Conservation (phyloP, 2,888 invertebrate genomes). For the Ischnus inquisitorius region DNA sequence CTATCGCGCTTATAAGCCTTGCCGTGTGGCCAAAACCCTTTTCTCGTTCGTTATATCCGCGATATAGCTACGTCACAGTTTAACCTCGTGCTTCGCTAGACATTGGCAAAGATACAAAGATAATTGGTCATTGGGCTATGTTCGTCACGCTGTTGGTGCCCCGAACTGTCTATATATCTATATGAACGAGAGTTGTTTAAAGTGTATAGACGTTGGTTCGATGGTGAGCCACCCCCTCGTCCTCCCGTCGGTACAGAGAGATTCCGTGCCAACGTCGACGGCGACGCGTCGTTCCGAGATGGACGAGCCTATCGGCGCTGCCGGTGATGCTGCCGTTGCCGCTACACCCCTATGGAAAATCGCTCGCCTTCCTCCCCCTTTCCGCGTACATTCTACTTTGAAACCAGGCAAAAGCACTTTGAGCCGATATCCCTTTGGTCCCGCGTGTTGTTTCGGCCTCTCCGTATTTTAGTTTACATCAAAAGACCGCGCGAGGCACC, state of each 20-base stretch:
- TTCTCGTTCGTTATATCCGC: conserved; percentile 33
- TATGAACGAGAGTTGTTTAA: not conserved
- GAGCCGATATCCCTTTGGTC: conserved; percentile 84
- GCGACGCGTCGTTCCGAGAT: conserved; percentile 72
- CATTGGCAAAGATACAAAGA: conserved; percentile 84
- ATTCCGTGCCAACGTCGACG: not conserved
- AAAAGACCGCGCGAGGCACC: conserved; percentile 80
- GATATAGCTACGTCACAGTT: conserved; percentile 73
- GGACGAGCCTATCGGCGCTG: conserved; percentile 67
- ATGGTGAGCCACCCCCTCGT: not conserved
- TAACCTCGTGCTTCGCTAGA: conserved; percentile 81
- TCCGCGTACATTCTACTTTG: conserved; percentile 65
- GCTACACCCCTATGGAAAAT: conserved; percentile 20
- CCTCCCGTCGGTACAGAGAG: not conserved
- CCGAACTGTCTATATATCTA: conserved; percentile 19
- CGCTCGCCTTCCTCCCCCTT: conserved; percentile 33
- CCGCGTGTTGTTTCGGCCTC: conserved; percentile 83
- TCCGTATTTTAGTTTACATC: conserved; percentile 84
- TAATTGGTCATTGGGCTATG: conserved; percentile 85
- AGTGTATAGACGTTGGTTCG: not conserved
- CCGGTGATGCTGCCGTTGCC: conserved; percentile 4
- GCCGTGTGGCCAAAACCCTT: conserved; percentile 64
- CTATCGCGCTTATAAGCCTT: conserved; percentile 37
- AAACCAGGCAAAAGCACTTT: conserved; percentile 80
- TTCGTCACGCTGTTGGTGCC: conserved; percentile 67